These are phyloP conservation scores for Aphelinus atriplicis DNA, from an alignment of 1,140 invertebrate species.

Conservation along the genomic window DNA sequence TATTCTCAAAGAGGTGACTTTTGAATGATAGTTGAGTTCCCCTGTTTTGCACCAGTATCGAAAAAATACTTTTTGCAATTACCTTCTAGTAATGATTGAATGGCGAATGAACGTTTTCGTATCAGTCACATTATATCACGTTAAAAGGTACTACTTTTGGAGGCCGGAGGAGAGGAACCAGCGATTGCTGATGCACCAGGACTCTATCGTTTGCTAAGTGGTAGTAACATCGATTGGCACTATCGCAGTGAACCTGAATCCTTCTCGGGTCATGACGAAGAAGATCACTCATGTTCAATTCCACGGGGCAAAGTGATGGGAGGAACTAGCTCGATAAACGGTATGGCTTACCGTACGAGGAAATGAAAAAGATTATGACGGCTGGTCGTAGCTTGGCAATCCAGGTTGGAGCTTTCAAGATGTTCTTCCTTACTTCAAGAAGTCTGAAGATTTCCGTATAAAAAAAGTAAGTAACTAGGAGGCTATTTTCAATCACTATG, in stretches of 20 bases:
- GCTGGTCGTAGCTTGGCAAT: background rate
- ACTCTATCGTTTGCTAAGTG: slow-evolving; percentile 31
- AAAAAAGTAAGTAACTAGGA: background rate
- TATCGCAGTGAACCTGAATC: slow-evolving; percentile 66
- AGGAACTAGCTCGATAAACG: slow-evolving; percentile 5
- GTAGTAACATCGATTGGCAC: background rate
- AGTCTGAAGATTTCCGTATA: background rate
- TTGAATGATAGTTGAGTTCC: too few species aligned
- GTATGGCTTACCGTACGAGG: background rate
- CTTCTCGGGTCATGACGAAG: slow-evolving; percentile 61
- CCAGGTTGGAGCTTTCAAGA: background rate
- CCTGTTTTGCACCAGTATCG: too few species aligned
- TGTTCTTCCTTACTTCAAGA: slow-evolving; percentile 1
- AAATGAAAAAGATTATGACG: background rate
- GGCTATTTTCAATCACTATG: background rate
- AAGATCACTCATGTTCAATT: slow-evolving; percentile 51
- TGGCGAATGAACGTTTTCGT: too few species aligned
- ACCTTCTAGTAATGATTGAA: too few species aligned
- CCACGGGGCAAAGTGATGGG: slow-evolving; percentile 7
- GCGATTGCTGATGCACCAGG: slow-evolving; percentile 44
- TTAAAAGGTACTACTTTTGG: slow-evolving; percentile 59
- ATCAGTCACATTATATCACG: too few species aligned
- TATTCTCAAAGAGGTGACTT: too few species aligned
- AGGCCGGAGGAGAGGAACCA: slow-evolving; percentile 61
- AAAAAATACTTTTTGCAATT: too few species aligned